Evolutionary conservation across 2,797 vertebrate genomes (phyloP).

Genomic region (Erethizon dorsatum): DNA sequence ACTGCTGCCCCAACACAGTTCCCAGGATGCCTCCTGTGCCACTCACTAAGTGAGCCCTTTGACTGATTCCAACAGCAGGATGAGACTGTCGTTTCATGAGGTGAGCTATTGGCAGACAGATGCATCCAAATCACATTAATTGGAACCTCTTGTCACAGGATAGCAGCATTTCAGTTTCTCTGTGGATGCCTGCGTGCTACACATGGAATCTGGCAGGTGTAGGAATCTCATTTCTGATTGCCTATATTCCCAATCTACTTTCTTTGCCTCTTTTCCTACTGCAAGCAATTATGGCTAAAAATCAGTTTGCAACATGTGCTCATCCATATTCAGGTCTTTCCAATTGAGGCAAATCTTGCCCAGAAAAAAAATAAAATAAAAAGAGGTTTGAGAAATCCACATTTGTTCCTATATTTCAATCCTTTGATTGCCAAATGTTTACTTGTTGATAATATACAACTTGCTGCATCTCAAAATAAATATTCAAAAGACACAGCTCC

Average conservation of each 20-base stretch:
- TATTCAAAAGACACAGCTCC: conserved; percentile 51
- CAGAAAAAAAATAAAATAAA: conserved; percentile 62
- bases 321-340: conserved; percentile 83
- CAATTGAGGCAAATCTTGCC: conserved; percentile 66
- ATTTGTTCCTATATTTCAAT: conserved; percentile 71
- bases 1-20: not conserved
- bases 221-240: conserved; percentile 81
- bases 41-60: conserved; percentile 32
- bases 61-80: conserved; percentile 42
- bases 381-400: conserved; percentile 67
- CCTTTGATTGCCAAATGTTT: conserved; percentile 76
- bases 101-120: conserved; percentile 59
- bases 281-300: conserved; percentile 77
- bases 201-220: conserved; percentile 81
- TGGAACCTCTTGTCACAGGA: conserved; percentile 61
- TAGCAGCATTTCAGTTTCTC: conserved; percentile 76
- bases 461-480: conserved; percentile 70
- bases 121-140: conserved; percentile 68
- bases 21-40: not conserved
- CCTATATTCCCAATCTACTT: conserved; percentile 72
- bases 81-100: conserved; percentile 45
- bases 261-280: conserved; percentile 69
- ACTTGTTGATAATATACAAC: conserved; percentile 68
- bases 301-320: conserved; percentile 68
- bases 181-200: conserved; percentile 51